Percentiles rank a stretch among this genome's conserved stretches.
These are phyloP conservation scores for Peromyscus melanophrys DNA, from an alignment of 2,797 vertebrate genomes.

Conservation along the genomic window DNA sequence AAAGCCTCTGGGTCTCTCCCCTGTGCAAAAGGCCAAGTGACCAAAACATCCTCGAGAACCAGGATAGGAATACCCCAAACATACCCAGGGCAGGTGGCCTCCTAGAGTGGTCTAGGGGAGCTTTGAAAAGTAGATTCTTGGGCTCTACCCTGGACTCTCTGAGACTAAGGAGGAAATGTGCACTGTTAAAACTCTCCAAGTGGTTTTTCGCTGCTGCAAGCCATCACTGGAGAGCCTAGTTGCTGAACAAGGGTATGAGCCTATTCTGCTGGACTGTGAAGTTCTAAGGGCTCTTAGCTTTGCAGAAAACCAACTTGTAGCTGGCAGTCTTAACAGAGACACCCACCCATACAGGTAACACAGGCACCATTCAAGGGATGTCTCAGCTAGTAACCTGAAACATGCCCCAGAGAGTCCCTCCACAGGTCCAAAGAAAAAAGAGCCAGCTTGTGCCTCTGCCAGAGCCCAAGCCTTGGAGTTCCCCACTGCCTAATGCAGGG, in stretches of 20 bases:
- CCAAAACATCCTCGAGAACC: neutral
- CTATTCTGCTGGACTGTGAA: neutral
- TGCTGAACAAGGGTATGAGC: neutral
- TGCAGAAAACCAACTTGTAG: neutral
- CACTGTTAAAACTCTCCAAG: neutral
- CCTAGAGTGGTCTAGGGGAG: neutral
- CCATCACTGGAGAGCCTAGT: neutral
- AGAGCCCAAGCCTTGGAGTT: neutral
- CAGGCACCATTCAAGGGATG: neutral
- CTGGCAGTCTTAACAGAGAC: neutral
- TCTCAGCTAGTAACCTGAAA: neutral
- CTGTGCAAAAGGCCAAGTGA: neutral
- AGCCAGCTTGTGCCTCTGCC: neutral
- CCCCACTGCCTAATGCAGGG: neutral
- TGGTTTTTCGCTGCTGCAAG: neutral
- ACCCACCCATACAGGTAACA: neutral
- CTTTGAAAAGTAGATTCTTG: neutral
- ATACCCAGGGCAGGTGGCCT: fast-evolving
- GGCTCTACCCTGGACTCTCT: neutral
- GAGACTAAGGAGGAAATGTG: neutral
- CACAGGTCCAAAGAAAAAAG: neutral
- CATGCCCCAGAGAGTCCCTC: neutral
- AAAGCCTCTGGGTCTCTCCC: neutral
- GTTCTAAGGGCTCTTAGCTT: neutral
- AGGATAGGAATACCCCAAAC: neutral